A percentile compares a stretch with the other conserved stretches of the same genome.
Evolutionary conservation across 2,888 invertebrate species (phyloP).

Genomic region (Amiota communis): DNA sequence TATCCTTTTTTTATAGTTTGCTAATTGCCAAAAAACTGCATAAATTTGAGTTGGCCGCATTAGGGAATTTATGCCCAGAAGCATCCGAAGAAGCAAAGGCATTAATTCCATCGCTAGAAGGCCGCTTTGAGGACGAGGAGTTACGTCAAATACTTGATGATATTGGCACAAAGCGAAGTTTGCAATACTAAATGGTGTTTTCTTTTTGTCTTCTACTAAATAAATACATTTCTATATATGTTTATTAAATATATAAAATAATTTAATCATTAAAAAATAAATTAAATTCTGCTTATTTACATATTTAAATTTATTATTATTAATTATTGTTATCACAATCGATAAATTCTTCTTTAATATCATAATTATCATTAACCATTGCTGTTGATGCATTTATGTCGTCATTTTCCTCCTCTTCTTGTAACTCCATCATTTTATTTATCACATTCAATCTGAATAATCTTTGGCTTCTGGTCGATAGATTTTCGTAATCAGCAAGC

Average conservation of each 20-base stretch:
- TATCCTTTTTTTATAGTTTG: slow-evolving; percentile 77
- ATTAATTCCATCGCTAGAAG: slow-evolving; percentile 96
- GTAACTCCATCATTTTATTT: slow-evolving; percentile 10
- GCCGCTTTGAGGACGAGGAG: slow-evolving; percentile 98
- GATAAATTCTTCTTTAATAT: too few species aligned
- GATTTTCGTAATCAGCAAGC: slow-evolving; percentile 28
- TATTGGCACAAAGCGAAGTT: slow-evolving; percentile 97
- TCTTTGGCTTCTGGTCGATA: slow-evolving; percentile 25
- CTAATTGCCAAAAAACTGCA: slow-evolving; percentile 95
- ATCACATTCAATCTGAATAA: slow-evolving; percentile 17
- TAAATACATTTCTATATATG: neutral
- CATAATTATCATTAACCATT: too few species aligned
- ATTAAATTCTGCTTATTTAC: neutral
- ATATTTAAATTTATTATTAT: neutral
- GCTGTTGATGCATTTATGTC: too few species aligned
- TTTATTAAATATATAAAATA: neutral
- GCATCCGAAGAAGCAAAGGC: slow-evolving; percentile 99
- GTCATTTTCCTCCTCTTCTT: slow-evolving; percentile 18
- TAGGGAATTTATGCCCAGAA: slow-evolving; percentile 99
- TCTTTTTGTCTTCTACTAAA: neutral
- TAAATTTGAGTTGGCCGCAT: slow-evolving; percentile 97
- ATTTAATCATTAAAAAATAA: neutral
- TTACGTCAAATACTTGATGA: slow-evolving; percentile 96
- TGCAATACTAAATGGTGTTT: slow-evolving; percentile 84
- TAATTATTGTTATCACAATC: too few species aligned